Percentiles rank a stretch among this genome's conserved stretches.
phyloP scores from a whole-genome alignment of 2,113 vertebrate genomes.

The Anser brachyrhynchus region DNA sequence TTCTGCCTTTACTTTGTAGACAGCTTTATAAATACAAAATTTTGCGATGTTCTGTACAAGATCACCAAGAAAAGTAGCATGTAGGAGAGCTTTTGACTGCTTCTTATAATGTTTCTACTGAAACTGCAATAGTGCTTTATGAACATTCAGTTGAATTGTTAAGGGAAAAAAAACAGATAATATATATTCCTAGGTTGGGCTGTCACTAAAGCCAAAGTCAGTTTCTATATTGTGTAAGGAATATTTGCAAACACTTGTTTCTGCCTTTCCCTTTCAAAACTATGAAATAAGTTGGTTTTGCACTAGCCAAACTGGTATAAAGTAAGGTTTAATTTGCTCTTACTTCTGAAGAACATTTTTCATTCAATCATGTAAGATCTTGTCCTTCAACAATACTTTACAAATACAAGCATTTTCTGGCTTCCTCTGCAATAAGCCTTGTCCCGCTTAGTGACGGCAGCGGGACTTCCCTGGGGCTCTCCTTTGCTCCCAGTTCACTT shows the following conservation, averaged over 20 bases:
- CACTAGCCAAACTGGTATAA: neutral
- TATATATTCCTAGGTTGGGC: neutral
- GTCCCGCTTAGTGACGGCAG: neutral
- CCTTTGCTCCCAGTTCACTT: neutral
- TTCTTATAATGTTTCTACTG: neutral
- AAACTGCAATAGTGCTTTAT: neutral
- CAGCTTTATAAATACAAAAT: neutral
- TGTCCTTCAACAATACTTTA: neutral
- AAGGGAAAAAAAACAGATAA: neutral
- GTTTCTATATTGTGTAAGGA: neutral
- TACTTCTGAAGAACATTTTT: neutral
- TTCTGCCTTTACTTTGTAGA: neutral
- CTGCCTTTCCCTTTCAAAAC: neutral
- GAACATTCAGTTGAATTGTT: neutral
- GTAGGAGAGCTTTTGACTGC: neutral
- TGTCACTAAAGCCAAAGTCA: neutral
- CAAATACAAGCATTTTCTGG: neutral
- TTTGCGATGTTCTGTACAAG: neutral
- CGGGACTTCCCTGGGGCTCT: neutral
- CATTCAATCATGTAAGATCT: neutral
- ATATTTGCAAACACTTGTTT: neutral
- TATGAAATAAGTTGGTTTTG: neutral
- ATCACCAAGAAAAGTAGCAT: neutral
- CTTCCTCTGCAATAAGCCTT: neutral
- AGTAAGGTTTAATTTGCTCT: neutral